Conservation (phyloP, 1,140 invertebrate genomes). For the Diachasmimorpha longicaudata region DNA sequence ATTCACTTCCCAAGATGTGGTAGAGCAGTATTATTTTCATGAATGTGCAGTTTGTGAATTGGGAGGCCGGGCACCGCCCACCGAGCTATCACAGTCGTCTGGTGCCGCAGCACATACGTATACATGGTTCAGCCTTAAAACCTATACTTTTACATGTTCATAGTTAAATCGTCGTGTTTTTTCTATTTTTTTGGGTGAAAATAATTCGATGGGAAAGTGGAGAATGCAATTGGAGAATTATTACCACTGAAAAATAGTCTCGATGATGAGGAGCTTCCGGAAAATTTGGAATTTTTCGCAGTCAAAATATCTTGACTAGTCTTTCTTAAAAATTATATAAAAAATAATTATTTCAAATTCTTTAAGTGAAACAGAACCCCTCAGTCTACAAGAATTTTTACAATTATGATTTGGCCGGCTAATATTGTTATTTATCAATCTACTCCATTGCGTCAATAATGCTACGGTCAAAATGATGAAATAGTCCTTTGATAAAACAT, state of each 20-base stretch:
- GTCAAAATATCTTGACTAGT: too few species aligned
- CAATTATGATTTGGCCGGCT: too few species aligned
- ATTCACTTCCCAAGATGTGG: neutral
- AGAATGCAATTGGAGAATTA: neutral
- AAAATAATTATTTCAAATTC: too few species aligned
- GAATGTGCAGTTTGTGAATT: constrained; percentile 62
- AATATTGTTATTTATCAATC: too few species aligned
- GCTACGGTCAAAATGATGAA: too few species aligned
- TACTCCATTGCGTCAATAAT: too few species aligned
- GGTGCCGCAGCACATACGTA: constrained; percentile 66
- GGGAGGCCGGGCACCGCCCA: constrained; percentile 65
- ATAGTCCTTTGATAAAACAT: too few species aligned
- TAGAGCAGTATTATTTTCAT: constrained; percentile 28
- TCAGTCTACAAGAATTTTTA: too few species aligned
- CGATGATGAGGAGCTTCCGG: neutral
- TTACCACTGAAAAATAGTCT: neutral
- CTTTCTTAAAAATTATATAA: too few species aligned
- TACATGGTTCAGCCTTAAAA: constrained; percentile 64
- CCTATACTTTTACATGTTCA: constrained; percentile 55
- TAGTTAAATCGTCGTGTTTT: constrained; percentile 29
- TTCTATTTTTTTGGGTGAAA: neutral
- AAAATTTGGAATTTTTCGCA: neutral
- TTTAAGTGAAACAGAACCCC: too few species aligned
- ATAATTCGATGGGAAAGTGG: neutral
- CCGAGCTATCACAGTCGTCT: constrained; percentile 64